Evolutionary conservation across 2,797 vertebrate genomes (phyloP).

Genomic region (Scarus forsteni): DNA sequence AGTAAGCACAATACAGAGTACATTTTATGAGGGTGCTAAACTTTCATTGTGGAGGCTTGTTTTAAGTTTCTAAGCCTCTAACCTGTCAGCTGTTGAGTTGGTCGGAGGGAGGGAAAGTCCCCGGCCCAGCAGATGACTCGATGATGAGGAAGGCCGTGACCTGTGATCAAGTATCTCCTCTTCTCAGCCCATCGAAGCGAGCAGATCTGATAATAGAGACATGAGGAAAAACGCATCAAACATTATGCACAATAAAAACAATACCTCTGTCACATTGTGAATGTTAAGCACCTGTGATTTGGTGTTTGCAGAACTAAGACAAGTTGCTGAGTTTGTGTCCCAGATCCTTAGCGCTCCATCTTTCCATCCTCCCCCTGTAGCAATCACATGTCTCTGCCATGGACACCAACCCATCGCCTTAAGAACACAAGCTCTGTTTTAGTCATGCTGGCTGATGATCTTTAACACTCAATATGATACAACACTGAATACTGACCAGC

Average conservation of each 20-base stretch:
- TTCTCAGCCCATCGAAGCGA: conserved; percentile 82
- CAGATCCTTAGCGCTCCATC: conserved; percentile 85
- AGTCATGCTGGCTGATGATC: neutral
- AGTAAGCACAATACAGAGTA: conserved; percentile 9
- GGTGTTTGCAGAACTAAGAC: conserved; percentile 74
- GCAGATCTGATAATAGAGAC: conserved; percentile 79
- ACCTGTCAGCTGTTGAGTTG: conserved; percentile 73
- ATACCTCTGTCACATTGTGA: neutral
- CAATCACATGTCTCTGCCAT: conserved; percentile 83
- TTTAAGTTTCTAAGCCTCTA: conserved; percentile 22
- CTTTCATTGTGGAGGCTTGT: neutral
- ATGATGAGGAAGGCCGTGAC: conserved; percentile 82
- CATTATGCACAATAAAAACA: neutral
- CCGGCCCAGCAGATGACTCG: conserved; percentile 81
- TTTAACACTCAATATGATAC: neutral
- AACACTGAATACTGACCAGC: neutral
- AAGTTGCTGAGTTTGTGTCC: conserved; percentile 77
- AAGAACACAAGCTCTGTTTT: conserved; percentile 16
- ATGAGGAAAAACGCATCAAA: neutral
- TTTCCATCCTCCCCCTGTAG: conserved; percentile 84
- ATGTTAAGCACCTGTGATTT: conserved; percentile 83
- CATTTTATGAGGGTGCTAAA: conserved; percentile 10
- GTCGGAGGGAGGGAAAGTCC: conserved; percentile 70
- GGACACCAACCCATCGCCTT: conserved; percentile 87
- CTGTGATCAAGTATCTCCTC: conserved; percentile 76